Evolutionary conservation across 1,140 invertebrate genomes (phyloP), one percentile per base, ranked within the genome.

Genomic region (Psix sp.): DNA sequence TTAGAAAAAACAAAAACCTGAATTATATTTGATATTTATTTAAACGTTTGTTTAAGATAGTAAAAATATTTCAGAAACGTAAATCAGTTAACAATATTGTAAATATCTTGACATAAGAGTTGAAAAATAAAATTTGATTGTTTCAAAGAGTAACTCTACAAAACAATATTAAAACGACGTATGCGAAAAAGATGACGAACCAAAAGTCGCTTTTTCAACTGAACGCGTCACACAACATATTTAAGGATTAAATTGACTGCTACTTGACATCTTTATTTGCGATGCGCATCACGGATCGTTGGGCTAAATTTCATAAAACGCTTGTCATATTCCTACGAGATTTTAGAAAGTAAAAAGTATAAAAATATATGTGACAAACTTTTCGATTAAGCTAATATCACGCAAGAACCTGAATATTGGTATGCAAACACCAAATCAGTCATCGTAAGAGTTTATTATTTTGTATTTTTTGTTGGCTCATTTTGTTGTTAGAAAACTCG

Each of bases 331-430:
- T 40, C 43, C 60, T 72, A 71, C 49, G 46, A 56, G 62, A 70
- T 29, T 73, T 76, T 77, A 77, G 57, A 74, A 74, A 74, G 59
- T 65, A 70, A 77, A 65, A 74, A 60, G 65, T 74, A 77, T 60
- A 77, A 77, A 77, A 74, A 77, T 74, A 77, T 74, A 74, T 71
- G 70, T 62, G 66, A 65, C 29, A 65, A 71, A 70, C 33, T 68
- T 68, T 60, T 70, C 70, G 59, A 65, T 77, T 74, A 77, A 74
- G 70, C 70, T 77, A 74, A 70, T 74, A 77, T 77, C 70, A 77
- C 66, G 66, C 56, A 74, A 73, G 54, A 65, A 65, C 71, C 68
- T 74, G 60, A 35, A 77, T 62, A 57, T 77, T 65, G 56, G 7
- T 70, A 70, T 51, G 52, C 31, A 68, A 70, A 70, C 29, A 15